Base-by-base conservation (phyloP, 2,113 vertebrate species). In the Clupea harengus region DNA sequence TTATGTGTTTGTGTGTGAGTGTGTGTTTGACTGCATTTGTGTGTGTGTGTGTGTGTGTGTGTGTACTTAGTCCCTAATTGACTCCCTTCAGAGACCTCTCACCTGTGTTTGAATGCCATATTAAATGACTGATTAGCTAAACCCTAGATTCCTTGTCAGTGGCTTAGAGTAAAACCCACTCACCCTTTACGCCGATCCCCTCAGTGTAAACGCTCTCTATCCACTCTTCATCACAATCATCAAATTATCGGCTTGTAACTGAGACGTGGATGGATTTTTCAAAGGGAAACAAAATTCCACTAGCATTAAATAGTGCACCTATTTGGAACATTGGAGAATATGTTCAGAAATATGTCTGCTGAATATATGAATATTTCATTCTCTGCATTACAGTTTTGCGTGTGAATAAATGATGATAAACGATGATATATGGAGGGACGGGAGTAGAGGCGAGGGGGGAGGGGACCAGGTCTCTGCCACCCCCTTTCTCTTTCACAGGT, bases 61-160 rank as follows among this genome's bases (percentile, higher is more conserved):
- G 64, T 72, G 25, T 32, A 67, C 22, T 72, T 11, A 2, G 64
- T 13, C 18, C 25, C 64, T 72, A 72, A 72, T 28, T 72, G 64
- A 72, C n/a, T 28, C 92, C 92, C 64, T 32, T 72, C 6, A 64
- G 64, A 72, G 64, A 13, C 64, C 25, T 11, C n/a, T 72, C 64
- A 72, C 64, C 64, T 72, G 64, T 72, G 64, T 32, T 28, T 72
- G 10, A 32, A 32, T 28, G 64, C 64, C 64, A 72, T 72, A 72
- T 72, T 72, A 72, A 72, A 72, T 25, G 64, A 72, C 64, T 72
- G 25, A 32, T 72, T 25, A 72, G 64, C 64, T 32, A 6, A 72
- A 72, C 64, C n/a, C 0, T 32, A 72, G 32, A 72, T 8, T 8
- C 64, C 10, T 72, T 25, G 25, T 72, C 64, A 72, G 64, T 72